phyloP scores from a whole-genome alignment of 2,113 vertebrate species.

The Oceanodroma tethys region DNA sequence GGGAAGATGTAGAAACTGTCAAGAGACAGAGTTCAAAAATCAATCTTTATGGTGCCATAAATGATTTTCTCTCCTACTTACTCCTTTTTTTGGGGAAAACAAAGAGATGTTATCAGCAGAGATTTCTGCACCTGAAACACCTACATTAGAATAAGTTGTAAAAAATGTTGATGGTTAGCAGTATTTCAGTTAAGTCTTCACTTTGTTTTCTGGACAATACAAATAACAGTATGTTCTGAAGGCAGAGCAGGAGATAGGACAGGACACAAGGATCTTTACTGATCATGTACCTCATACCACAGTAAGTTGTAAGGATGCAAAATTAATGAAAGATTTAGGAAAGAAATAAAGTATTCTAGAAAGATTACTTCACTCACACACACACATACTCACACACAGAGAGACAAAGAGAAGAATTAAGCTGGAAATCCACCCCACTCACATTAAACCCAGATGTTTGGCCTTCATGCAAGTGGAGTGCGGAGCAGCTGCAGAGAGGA shows the following conservation, averaged over 20 bases:
- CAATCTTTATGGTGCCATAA: background rate
- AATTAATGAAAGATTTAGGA: background rate
- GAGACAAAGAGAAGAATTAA: constrained; percentile 17
- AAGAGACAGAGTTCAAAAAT: background rate
- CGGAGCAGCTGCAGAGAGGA: constrained; percentile 29
- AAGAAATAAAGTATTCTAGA: background rate
- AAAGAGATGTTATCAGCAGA: no score
- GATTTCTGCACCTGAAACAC: background rate
- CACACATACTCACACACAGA: background rate
- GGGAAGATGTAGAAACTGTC: background rate
- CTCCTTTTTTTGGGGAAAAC: rapidly evolving
- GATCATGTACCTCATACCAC: background rate
- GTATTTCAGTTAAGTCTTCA: background rate
- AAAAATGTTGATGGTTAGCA: background rate
- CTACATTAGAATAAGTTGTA: background rate
- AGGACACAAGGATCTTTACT: background rate
- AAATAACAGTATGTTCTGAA: background rate
- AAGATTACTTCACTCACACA: background rate
- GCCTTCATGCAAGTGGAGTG: background rate
- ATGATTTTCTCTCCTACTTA: background rate
- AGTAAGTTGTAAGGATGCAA: background rate
- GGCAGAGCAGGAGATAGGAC: background rate
- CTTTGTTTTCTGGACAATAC: background rate
- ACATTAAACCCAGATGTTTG: constrained; percentile 50
- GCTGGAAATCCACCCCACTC: constrained; percentile 1